Base-by-base conservation (phyloP, 2,888 invertebrate species). In the Lasioglossum pauxillum region DNA sequence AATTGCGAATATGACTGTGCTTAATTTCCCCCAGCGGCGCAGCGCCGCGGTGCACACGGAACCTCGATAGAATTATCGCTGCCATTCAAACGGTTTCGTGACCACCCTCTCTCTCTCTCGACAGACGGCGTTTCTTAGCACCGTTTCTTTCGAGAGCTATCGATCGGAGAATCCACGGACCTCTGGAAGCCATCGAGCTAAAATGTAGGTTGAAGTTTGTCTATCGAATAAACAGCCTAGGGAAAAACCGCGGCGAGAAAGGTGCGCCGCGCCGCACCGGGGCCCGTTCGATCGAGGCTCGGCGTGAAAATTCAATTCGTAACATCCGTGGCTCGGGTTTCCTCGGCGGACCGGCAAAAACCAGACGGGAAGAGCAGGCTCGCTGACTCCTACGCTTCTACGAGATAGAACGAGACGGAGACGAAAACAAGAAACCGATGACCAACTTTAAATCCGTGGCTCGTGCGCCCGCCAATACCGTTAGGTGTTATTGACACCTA, bases 1-100 rank as follows among this genome's bases (percentile, higher is more conserved):
- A 94, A 94, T 94, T 94, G 94, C 94, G 90, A 94, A 94, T 94
- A 94, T 94, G 94, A 94, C 94, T 94, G 80, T 94, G 94, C 94
- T 93, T 93, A 93, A 94, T 94, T 94, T 92, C 89, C 90, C 78
- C 93, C 93, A 90, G 31, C 64, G 7, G 31, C 31, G 57, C 69
- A 74, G 81, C 82, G 80, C 16, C 31, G 57, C 69, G 71, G 81
- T 85, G 80, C 86, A 75, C 84, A 69, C 75, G 71, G 85, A 90
- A 90, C 89, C 83, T 83, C 82, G 83, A 86, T 88, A 69, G 86
- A 90, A 88, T 87, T 86, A 84, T 81, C 84, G 89, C 35, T 72
- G 75, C 78, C 41, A 60, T 74, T 60, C 27, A 44, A 53, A 64
- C 73, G 53, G 76, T 73, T 64, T 46, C 80, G 49, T 27, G 71